A percentile compares a stretch with the other conserved stretches of the same genome.
These are phyloP conservation scores for Patiria pectinifera DNA, from an alignment of 53 echinoderm and acorn worm species.

Conservation along the genomic window DNA sequence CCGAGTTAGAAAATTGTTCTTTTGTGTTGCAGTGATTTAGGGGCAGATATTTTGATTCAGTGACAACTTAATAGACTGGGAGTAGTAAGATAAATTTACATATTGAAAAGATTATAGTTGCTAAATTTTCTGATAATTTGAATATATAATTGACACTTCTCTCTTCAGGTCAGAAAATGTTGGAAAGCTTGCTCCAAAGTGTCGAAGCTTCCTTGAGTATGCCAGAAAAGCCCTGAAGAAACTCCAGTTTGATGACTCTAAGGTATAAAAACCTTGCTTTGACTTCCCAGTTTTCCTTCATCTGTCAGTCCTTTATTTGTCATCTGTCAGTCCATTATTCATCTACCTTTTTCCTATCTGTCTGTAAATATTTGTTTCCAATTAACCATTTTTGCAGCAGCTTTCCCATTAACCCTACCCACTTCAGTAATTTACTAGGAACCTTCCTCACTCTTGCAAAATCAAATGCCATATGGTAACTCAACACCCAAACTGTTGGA, in stretches of 20 bases:
- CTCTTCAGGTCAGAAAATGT: slow-evolving; percentile 73
- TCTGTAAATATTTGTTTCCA: background rate
- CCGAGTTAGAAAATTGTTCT: background rate
- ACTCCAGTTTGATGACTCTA: slow-evolving; percentile 78
- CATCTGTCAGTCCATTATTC: background rate
- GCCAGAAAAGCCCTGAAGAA: slow-evolving; percentile 82
- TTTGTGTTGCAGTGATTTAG: background rate
- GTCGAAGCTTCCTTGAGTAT: slow-evolving; percentile 85
- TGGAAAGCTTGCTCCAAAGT: slow-evolving; percentile 90
- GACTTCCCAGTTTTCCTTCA: background rate
- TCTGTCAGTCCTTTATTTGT: background rate
- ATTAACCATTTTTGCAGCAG: background rate
- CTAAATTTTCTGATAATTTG: background rate
- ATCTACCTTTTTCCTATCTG: background rate
- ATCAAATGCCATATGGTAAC: too few species aligned
- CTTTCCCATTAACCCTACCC: too few species aligned
- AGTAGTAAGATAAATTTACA: too few species aligned
- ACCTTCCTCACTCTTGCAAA: too few species aligned
- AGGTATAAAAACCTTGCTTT: slow-evolving; percentile 65
- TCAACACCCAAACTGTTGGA: too few species aligned
- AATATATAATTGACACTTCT: background rate
- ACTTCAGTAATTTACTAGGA: too few species aligned
- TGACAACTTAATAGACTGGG: too few species aligned
- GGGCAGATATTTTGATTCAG: background rate
- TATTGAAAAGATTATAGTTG: too few species aligned